A percentile compares a stretch with the other conserved stretches of the same genome.
Evolutionary conservation across 2,888 invertebrate genomes (phyloP).

Genomic region (Hyles lineata): DNA sequence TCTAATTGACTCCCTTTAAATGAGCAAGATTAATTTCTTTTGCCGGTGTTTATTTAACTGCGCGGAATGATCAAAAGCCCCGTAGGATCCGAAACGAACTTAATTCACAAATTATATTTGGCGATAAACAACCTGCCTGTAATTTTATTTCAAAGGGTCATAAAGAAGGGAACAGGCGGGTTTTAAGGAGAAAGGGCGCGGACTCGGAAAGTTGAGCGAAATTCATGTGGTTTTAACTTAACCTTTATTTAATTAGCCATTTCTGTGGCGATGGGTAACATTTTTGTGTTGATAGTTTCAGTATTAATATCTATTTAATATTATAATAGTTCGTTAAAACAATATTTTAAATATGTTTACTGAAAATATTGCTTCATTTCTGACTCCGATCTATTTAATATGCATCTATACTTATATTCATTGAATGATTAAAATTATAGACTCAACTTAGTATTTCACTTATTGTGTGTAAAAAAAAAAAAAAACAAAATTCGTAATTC

Average conservation of each 20-base stretch:
- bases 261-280: background rate
- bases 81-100: slow-evolving; percentile 36
- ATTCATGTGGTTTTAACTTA: slow-evolving; percentile 7
- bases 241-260: slow-evolving; percentile 5
- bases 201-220: background rate
- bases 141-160: slow-evolving; percentile 43
- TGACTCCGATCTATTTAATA: too few species aligned
- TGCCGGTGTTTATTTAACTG: slow-evolving; percentile 37
- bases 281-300: slow-evolving; percentile 1
- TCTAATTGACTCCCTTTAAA: background rate
- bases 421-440: too few species aligned
- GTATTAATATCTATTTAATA: background rate
- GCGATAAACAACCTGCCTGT: slow-evolving; percentile 38
- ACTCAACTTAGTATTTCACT: too few species aligned
- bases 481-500: too few species aligned
- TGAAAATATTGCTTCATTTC: too few species aligned
- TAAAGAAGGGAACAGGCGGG: slow-evolving; percentile 24
- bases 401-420: too few species aligned
- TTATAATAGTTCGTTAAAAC: too few species aligned
- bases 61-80: slow-evolving; percentile 43
- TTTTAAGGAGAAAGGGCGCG: slow-evolving; percentile 34
- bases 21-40: slow-evolving; percentile 30
- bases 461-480: too few species aligned
- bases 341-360: too few species aligned
- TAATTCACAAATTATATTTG: slow-evolving; percentile 47